Percentiles rank a stretch among this genome's conserved stretches.
These are phyloP conservation scores for Phenganax subtilis DNA, from an alignment of 92 coral and sea anemone species.

Conservation along the genomic window DNA sequence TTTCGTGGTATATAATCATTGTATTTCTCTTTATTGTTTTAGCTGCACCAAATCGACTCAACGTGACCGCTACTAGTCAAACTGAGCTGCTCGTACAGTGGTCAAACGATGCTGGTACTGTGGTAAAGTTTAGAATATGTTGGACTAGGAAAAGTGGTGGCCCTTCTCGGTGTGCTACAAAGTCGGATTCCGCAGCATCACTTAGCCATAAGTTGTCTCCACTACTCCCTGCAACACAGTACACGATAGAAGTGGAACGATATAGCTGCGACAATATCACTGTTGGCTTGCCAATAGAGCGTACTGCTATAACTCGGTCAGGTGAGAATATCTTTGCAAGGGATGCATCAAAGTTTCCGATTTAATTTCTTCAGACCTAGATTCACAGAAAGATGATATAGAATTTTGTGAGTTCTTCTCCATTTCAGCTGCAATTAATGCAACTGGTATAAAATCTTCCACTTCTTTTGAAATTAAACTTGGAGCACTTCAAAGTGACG, in stretches of 20 bases:
- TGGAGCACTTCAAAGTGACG: conserved; percentile 15
- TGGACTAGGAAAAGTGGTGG: background rate
- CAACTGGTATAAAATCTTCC: background rate
- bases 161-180: background rate
- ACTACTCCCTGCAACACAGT: background rate
- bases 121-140: background rate
- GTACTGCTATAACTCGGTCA: conserved; percentile 11
- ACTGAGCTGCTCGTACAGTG: background rate
- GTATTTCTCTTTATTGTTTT: background rate
- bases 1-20: too few species aligned
- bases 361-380: too few species aligned
- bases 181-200: background rate
- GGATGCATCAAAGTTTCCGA: background rate
- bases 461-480: conserved; percentile 10
- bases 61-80: background rate
- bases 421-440: conserved; percentile 13
- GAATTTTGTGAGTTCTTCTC: background rate
- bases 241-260: background rate
- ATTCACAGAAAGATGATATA: background rate
- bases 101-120: background rate
- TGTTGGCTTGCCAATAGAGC: background rate
- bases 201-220: background rate
- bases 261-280: background rate
- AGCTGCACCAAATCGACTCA: background rate
- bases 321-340: background rate